Conservation (phyloP, 2,888 invertebrate species). For the Ophioninae sp. region DNA sequence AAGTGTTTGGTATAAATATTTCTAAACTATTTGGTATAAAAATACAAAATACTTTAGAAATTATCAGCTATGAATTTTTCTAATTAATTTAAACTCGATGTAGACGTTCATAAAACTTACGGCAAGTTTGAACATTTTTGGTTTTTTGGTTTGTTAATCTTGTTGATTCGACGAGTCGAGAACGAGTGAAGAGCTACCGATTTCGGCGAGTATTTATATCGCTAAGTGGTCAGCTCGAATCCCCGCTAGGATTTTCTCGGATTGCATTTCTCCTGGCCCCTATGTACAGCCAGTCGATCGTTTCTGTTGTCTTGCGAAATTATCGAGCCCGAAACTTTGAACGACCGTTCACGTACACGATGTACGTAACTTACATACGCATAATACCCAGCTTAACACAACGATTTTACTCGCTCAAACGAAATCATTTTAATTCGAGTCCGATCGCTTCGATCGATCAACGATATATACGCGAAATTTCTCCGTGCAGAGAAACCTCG, state of each 20-base stretch:
- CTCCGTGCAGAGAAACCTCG: conserved; percentile 55
- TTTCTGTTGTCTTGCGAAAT: conserved; percentile 65
- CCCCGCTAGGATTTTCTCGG: conserved; percentile 58
- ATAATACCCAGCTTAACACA: conserved; percentile 10
- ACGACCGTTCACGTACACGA: conserved; percentile 4
- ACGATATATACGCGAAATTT: conserved; percentile 58
- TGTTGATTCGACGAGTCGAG: conserved; percentile 68
- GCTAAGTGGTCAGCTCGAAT: conserved; percentile 40
- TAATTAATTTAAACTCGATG: background rate
- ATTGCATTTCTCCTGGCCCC: conserved; percentile 41
- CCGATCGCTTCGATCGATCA: conserved; percentile 54
- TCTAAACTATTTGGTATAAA: no score
- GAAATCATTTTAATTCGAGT: conserved; percentile 63
- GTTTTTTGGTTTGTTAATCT: conserved; percentile 54
- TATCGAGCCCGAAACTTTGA: conserved; percentile 58
- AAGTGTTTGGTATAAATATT: background rate
- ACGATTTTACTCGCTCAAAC: conserved; percentile 29
- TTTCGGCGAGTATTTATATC: conserved; percentile 70
- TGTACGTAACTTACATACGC: conserved; percentile 13
- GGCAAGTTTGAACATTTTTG: conserved; percentile 74
- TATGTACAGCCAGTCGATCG: conserved; percentile 19
- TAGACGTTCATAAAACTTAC: conserved; percentile 68
- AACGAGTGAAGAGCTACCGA: conserved; percentile 70
- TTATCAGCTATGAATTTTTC: background rate
- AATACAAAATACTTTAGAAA: no score